Evolutionary conservation across 2,888 invertebrate genomes (phyloP), one percentile per base, ranked within the genome.

Genomic region (Dendrolimus pini): DNA sequence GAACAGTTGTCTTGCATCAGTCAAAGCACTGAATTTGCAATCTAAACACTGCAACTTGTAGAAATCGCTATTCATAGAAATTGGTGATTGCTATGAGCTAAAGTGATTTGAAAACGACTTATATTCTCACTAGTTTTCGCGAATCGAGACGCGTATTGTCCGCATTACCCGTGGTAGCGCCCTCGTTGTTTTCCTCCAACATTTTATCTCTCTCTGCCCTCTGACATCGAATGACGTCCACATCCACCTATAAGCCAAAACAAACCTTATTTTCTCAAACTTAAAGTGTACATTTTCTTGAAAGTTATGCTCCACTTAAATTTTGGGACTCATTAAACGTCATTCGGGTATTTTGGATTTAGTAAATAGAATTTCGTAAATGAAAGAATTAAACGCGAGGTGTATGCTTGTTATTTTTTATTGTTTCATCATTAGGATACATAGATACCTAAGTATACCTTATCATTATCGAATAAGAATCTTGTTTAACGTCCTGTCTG

Each of bases 191-290:
- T 86, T 85, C 84, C 87, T 85, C 78, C 77, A 72, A 75, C 77
- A 78, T 75, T 83, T 85, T 85, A 86, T 86, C 85, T 86, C 80
- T 79, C 77, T 75, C 74, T 83, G 84, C 88, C 89, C 88, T 89
- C 85, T 89, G 89, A 89, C 89, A 87, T 81, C 79, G 75, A 68
- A 79, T 85, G 85, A 85, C 81, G 83, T 75, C 73, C 64, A 70
- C 79, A 77, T 77, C 76, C 74, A 69, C 73, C 9, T 63, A 62
- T 62, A 65, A 63, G 64, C 65, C 66, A 69, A 74, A 71, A 64
- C 77, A 75, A 70, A 78, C 86, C 79, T 76, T 88, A 84, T 72
- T 55, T 14, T 55, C 1, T 58, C 55, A 12, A 2, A 0, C 2
- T 58, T 77, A 85, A 76, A 72, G 77, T 66, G 61, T 64, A 62